A percentile compares a stretch with the other conserved stretches of the same genome.
Evolutionary conservation across 37 sponge, comb jelly and placozoan genomes (phyloP).

Genomic region (Sycon ciliatum): DNA sequence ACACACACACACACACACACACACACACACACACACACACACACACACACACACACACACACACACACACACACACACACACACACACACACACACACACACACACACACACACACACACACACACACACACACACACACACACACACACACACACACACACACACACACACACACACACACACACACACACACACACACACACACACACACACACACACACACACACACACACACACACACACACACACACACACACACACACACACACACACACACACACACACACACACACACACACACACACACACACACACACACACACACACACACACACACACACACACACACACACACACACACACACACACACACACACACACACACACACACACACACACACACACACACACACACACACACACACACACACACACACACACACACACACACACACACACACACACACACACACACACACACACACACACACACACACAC

Average conservation of each 20-base stretch:
- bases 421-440: constrained; percentile 39
- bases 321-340: no score
- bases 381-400: constrained; percentile 26
- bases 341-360: constrained; percentile 9
- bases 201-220: background rate
- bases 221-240: constrained; percentile 5
- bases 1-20: constrained; percentile 5
- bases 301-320: constrained; percentile 5
- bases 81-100: background rate
- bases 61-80: background rate
- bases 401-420: constrained; percentile 38
- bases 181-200: constrained; percentile 5
- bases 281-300: constrained; percentile 5
- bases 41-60: constrained; percentile 1
- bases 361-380: constrained; percentile 21
- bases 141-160: background rate
- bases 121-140: background rate
- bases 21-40: constrained; percentile 5
- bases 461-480: constrained; percentile 24
- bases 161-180: constrained; percentile 5
- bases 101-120: background rate
- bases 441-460: constrained; percentile 27
- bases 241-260: constrained; percentile 5
- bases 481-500: constrained; percentile 23
- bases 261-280: constrained; percentile 5